A percentile compares a stretch with the other conserved stretches of the same genome.
phyloP scores from a whole-genome alignment of 1,140 invertebrate species.

The Cepaea nemoralis region DNA sequence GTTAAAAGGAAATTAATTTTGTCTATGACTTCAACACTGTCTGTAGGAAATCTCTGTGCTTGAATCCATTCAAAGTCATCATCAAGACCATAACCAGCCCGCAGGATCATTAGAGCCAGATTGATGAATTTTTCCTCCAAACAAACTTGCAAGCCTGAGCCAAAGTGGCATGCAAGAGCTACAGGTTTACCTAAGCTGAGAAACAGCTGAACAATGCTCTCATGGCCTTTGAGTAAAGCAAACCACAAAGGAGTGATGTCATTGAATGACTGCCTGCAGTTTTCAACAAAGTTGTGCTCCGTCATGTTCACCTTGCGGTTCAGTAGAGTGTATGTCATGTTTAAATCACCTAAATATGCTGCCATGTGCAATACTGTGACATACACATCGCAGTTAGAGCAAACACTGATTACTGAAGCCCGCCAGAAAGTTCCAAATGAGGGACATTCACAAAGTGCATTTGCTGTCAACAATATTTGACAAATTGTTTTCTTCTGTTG shows the following conservation, averaged over 20 bases:
- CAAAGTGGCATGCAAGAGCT: constrained; percentile 42
- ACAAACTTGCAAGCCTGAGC: constrained; percentile 38
- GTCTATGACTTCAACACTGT: constrained; percentile 35
- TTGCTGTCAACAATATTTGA: constrained; percentile 32
- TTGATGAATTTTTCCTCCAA: constrained; percentile 37
- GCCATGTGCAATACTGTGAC: constrained; percentile 41
- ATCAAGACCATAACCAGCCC: constrained; percentile 40
- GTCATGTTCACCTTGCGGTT: background rate
- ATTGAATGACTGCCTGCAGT: constrained; percentile 14
- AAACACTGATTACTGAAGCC: constrained; percentile 30
- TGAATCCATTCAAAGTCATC: constrained; percentile 46
- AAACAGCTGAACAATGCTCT: constrained; percentile 35
- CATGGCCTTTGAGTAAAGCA: constrained; percentile 40
- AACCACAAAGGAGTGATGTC: constrained; percentile 46
- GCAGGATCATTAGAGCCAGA: constrained; percentile 37
- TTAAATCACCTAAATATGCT: constrained; percentile 38
- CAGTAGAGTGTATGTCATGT: constrained; percentile 9
- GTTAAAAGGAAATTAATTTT: constrained; percentile 23
- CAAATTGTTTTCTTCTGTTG: constrained; percentile 14
- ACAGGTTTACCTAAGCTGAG: constrained; percentile 37
- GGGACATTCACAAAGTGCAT: constrained; percentile 28
- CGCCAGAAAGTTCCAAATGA: constrained; percentile 41
- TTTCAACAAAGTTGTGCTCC: constrained; percentile 12
- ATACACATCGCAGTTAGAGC: constrained; percentile 42
- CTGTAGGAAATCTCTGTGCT: constrained; percentile 27